A percentile compares a stretch with the other conserved stretches of the same genome.
These are phyloP conservation scores for Ephestia elutella DNA, from an alignment of 1,140 invertebrate species.

Conservation along the genomic window DNA sequence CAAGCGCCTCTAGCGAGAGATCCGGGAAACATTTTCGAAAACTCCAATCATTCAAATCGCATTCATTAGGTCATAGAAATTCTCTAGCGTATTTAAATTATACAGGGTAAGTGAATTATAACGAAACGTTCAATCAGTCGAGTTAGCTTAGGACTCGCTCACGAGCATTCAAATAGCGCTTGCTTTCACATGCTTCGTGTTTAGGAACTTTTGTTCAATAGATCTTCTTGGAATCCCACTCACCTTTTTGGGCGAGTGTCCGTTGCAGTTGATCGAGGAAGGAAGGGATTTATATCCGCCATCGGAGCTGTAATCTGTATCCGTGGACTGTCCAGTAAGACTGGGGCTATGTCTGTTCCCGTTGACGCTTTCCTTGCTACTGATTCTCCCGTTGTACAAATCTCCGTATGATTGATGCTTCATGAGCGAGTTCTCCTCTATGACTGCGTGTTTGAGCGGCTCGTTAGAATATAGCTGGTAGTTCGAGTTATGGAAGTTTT, in stretches of 20 bases:
- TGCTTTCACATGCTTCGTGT: slow-evolving; percentile 57
- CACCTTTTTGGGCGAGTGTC: slow-evolving; percentile 58
- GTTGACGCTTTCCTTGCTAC: slow-evolving; percentile 60
- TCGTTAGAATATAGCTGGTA: slow-evolving; percentile 42
- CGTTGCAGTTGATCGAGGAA: slow-evolving; percentile 64
- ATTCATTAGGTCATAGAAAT: neutral
- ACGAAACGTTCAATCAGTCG: neutral
- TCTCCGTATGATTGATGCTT: slow-evolving; percentile 70
- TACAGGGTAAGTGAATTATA: neutral
- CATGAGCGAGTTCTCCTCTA: slow-evolving; percentile 43
- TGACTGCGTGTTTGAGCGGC: slow-evolving; percentile 38
- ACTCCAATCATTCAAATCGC: too few relatives aligned
- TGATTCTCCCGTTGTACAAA: slow-evolving; percentile 60
- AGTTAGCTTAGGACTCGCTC: neutral
- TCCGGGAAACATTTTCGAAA: too few relatives aligned
- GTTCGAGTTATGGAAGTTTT: slow-evolving; percentile 58
- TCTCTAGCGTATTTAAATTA: neutral
- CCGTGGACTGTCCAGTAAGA: slow-evolving; percentile 64
- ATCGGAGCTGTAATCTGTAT: slow-evolving; percentile 71
- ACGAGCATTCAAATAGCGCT: slow-evolving; percentile 42
- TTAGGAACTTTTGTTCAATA: slow-evolving; percentile 57
- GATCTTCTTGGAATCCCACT: slow-evolving; percentile 70
- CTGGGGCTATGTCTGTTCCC: slow-evolving; percentile 61
- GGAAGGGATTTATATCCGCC: slow-evolving; percentile 73
- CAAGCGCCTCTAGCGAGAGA: too few relatives aligned